These are phyloP conservation scores for Pseudomyrmex gracilis DNA, from an alignment of 1,140 invertebrate species.

Conservation along the genomic window DNA sequence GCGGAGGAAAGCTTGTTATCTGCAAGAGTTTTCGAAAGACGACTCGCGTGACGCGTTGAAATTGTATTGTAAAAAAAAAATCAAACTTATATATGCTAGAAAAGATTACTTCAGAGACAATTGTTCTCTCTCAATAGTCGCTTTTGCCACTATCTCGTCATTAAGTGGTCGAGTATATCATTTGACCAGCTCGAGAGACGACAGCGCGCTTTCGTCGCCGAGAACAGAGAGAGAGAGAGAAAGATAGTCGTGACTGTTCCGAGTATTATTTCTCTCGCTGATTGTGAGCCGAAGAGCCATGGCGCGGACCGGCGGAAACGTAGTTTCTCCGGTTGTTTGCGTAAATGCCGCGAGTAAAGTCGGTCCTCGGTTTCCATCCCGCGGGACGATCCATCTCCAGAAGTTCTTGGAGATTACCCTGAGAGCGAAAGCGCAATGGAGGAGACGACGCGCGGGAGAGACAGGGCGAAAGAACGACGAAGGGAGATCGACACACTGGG, in stretches of 20 bases:
- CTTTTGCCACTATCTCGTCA: constrained; percentile 1
- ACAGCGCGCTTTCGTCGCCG: constrained; percentile 6
- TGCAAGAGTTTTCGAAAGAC: constrained; percentile 15
- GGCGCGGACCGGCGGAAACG: constrained; percentile 37
- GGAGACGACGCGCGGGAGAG: constrained; percentile 8
- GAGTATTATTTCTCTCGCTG: constrained; percentile 58
- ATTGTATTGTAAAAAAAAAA: neutral
- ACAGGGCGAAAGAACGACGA: neutral
- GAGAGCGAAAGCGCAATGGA: constrained; percentile 50
- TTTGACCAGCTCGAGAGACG: neutral
- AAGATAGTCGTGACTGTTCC: constrained; percentile 36
- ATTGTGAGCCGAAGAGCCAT: constrained; percentile 45
- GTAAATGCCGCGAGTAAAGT: constrained; percentile 54
- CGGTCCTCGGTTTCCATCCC: constrained; percentile 60
- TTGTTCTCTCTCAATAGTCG: neutral
- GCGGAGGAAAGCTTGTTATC: constrained; percentile 10
- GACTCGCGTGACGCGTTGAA: neutral
- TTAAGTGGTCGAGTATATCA: constrained; percentile 18
- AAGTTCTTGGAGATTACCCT: constrained; percentile 69
- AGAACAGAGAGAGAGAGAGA: constrained; percentile 2
- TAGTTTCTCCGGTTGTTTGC: constrained; percentile 61
- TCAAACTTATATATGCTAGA: neutral
- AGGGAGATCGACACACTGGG: constrained; percentile 19
- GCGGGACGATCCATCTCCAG: constrained; percentile 61
- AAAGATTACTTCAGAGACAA: neutral